Evolutionary conservation across 2,888 invertebrate genomes (phyloP), one percentile per base, ranked within the genome.

Genomic region (Tinea pellionella): DNA sequence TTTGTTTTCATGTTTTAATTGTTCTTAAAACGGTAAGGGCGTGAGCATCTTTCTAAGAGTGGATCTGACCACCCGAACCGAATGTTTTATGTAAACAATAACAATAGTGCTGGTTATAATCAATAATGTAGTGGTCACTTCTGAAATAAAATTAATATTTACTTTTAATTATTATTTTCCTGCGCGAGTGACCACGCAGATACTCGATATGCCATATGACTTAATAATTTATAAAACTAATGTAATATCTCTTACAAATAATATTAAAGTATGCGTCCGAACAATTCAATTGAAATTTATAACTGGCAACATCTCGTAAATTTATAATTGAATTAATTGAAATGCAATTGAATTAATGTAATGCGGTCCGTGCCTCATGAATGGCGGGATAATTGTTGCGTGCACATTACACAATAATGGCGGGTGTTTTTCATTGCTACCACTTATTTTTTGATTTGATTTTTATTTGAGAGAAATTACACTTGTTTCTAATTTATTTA

Each of bases 241-340:
- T 15, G 18, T 8, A 47, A 47, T 24, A n/a, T n/a, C n/a, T n/a
- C n/a, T n/a, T n/a, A n/a, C n/a, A 19, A 57, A 57, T 57, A 13
- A 55, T n/a, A 30, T 32, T 32, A 15, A 32, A 57, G 24, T 8
- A 8, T 32, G 32, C 32, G 32, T 6, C n/a, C 30, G n/a, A 32
- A 57, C 57, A 13, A 55, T 55, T 19, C 8, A 11, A 11, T 8
- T 63, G 58, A 67, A 79, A 85, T 86, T 85, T 86, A 85, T 74
- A 77, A 85, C 77, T 65, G 71, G 68, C 82, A 85, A 86, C 84
- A 86, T 78, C 68, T 81, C 79, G 77, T 84, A 75, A 80, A 75
- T 72, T 77, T 75, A 70, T 78, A 80, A 82, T 80, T 71, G 71
- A 72, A 77, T 79, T 74, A 75, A 77, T 77, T 72, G 73, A 64